These are phyloP conservation scores for Xenentodon cancila DNA, from an alignment of 2,797 vertebrate species.

Conservation along the genomic window DNA sequence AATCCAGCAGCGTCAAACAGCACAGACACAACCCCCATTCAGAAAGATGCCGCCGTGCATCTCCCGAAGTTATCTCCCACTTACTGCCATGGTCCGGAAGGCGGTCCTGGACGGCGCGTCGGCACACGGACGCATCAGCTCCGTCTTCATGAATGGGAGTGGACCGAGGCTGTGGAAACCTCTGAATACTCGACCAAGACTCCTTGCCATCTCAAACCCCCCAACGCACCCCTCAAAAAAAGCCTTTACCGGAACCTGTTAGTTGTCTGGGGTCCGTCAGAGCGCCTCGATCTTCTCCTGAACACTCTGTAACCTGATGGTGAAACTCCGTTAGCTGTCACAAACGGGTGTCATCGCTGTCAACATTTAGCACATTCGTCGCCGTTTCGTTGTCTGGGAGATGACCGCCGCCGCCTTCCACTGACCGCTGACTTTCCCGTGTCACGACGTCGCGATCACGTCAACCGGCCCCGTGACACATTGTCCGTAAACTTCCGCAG, in stretches of 20 bases:
- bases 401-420: too few species aligned
- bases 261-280: not conserved
- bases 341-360: too few species aligned
- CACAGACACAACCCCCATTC: not conserved
- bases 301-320: too few species aligned
- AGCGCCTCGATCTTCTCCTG: too few species aligned
- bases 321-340: too few species aligned
- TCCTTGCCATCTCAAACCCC: constrained; percentile 33
- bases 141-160: not conserved
- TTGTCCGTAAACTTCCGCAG: constrained; percentile 38
- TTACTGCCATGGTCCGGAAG: constrained; percentile 63
- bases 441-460: constrained; percentile 4
- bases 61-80: constrained; percentile 20
- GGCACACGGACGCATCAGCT: not conserved
- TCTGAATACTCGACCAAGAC: constrained; percentile 36
- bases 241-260: not conserved
- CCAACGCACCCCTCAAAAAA: too few species aligned
- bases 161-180: constrained; percentile 17
- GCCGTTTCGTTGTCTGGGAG: not conserved
- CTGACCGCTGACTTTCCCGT: constrained; percentile 51
- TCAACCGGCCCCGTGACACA: too few species aligned
- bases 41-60: not conserved
- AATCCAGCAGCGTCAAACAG: not conserved
- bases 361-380: not conserved
- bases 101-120: constrained; percentile 7